These are phyloP conservation scores for Pseudorhombus dupliciocellatus DNA, from an alignment of 2,113 vertebrate species.

Conservation along the genomic window DNA sequence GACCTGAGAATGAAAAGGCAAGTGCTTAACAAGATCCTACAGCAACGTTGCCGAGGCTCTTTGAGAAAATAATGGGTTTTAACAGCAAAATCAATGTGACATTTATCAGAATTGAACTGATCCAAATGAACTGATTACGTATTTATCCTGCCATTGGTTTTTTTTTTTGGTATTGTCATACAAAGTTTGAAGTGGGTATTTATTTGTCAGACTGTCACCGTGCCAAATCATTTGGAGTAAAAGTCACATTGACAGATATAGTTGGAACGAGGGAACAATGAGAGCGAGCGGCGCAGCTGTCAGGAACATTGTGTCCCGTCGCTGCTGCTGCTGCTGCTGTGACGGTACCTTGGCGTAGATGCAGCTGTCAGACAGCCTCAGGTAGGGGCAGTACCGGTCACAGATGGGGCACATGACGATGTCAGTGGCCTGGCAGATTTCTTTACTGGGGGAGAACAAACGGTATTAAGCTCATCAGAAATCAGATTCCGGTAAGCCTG, in stretches of 20 bases:
- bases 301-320: background rate
- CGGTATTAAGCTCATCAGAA: conserved; percentile 20
- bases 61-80: too few species aligned
- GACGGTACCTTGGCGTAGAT: conserved; percentile 84
- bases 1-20: conserved; percentile 82
- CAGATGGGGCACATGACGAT: conserved; percentile 98
- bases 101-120: too few species aligned
- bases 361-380: conserved; percentile 94
- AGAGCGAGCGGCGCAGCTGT: background rate
- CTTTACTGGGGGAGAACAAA: conserved; percentile 87
- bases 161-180: too few species aligned
- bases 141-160: too few species aligned
- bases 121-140: too few species aligned
- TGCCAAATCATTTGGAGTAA: background rate
- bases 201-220: background rate
- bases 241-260: background rate
- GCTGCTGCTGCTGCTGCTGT: background rate
- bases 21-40: background rate
- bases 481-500: background rate
- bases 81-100: too few species aligned
- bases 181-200: background rate
- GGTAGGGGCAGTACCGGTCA: conserved; percentile 96
- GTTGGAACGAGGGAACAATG: background rate
- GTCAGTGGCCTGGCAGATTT: conserved; percentile 93
- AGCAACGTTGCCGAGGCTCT: too few species aligned